phyloP scores from a whole-genome alignment of 2,797 vertebrate genomes.

The Trematomus bernacchii region DNA sequence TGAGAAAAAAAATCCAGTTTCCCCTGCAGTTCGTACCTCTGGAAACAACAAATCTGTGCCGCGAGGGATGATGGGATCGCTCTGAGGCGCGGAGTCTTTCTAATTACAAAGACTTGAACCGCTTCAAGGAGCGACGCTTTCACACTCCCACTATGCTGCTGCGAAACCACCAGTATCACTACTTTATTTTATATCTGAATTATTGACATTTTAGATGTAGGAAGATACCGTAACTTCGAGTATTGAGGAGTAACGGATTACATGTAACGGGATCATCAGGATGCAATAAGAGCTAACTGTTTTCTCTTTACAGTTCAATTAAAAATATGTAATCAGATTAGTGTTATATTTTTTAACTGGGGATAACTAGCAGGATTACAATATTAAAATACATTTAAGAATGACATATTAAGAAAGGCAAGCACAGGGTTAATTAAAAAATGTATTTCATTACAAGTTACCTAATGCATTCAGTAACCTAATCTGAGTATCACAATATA shows the following conservation, averaged over 20 bases:
- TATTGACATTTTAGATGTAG: neutral
- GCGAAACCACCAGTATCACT: conserved; percentile 50
- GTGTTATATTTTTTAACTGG: no score
- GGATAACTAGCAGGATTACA: no score
- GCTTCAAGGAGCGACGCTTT: conserved; percentile 58
- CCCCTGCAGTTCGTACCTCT: conserved; percentile 91
- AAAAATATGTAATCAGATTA: no score
- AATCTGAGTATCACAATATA: no score
- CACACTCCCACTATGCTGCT: conserved; percentile 50
- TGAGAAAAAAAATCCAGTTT: conserved; percentile 92
- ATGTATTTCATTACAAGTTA: no score
- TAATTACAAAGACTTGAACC: conserved; percentile 67
- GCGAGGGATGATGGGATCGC: conserved; percentile 78
- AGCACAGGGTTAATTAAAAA: no score
- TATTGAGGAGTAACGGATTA: no score
- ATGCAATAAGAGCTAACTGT: neutral
- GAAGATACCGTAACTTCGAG: neutral
- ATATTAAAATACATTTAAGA: no score
- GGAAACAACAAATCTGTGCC: conserved; percentile 89
- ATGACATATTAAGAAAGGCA: no score
- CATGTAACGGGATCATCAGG: neutral
- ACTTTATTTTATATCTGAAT: conserved; percentile 26
- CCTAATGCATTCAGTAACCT: no score
- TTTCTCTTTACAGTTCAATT: no score
- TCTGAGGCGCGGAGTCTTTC: conserved; percentile 57